Conservation (phyloP, 2,113 vertebrate species). For the Todiramphus saurophagus region DNA sequence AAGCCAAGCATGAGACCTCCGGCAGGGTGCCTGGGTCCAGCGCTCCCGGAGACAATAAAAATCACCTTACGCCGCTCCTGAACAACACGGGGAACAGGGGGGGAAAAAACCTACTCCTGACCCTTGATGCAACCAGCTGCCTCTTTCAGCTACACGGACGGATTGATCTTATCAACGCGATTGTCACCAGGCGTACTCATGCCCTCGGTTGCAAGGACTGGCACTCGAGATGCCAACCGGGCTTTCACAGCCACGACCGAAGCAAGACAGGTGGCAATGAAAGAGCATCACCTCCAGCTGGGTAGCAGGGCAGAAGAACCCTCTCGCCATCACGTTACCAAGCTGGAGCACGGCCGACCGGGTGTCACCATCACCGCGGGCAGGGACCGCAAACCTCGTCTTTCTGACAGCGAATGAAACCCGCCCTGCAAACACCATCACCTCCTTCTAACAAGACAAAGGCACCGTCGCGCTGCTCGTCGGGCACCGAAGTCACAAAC, state of each 20-base stretch:
- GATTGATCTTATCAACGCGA: neutral
- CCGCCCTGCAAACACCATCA: neutral
- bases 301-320: neutral
- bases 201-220: neutral
- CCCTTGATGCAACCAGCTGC: neutral
- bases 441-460: neutral
- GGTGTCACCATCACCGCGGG: neutral
- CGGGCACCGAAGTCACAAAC: neutral
- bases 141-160: accelerated
- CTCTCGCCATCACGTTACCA: neutral
- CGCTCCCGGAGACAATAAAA: neutral
- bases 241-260: accelerated
- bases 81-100: neutral
- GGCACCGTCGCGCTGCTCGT: neutral
- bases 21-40: neutral
- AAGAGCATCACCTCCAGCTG: neutral
- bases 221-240: neutral
- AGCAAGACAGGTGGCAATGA: neutral
- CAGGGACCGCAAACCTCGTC: neutral
- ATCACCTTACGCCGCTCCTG: neutral
- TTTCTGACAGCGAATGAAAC: neutral
- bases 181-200: neutral
- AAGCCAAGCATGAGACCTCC: constrained; percentile 1
- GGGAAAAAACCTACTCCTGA: neutral
- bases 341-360: neutral